A percentile compares a stretch with the other conserved stretches of the same genome.
phyloP scores from a whole-genome alignment of 2,113 vertebrate genomes.

The Chaenogobius annularis region DNA sequence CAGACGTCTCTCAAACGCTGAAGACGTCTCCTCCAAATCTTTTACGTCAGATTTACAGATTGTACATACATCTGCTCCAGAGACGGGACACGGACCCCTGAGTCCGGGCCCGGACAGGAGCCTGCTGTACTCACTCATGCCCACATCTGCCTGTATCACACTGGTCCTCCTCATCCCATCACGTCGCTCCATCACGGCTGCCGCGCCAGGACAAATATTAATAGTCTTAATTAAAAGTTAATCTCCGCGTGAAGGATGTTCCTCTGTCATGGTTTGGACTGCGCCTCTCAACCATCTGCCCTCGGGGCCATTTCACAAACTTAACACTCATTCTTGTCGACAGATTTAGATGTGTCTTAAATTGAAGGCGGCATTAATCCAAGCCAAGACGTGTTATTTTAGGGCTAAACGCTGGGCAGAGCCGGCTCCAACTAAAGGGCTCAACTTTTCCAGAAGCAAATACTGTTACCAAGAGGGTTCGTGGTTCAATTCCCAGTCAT shows the following conservation, averaged over 20 bases:
- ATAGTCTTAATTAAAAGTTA: constrained; percentile 55
- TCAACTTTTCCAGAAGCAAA: neutral
- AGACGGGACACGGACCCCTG: too few relatives aligned
- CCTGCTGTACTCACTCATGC: too few relatives aligned
- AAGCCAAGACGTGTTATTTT: neutral
- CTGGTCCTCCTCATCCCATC: constrained; percentile 5
- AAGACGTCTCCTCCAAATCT: too few relatives aligned
- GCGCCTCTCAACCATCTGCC: constrained; percentile 12
- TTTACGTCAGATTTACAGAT: too few relatives aligned
- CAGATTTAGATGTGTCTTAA: constrained; percentile 8
- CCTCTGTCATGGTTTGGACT: constrained; percentile 24
- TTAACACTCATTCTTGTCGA: neutral
- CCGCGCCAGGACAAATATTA: constrained; percentile 41
- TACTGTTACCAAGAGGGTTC: neutral
- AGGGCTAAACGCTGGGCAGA: neutral
- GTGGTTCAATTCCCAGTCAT: neutral
- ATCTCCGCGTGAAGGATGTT: constrained; percentile 29
- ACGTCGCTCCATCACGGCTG: constrained; percentile 25
- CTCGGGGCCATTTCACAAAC: constrained; percentile 1
- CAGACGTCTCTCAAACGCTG: too few relatives aligned
- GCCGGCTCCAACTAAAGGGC: neutral
- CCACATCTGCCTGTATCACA: too few relatives aligned
- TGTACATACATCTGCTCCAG: too few relatives aligned
- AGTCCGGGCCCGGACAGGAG: too few relatives aligned
- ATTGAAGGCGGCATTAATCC: neutral